These are phyloP conservation scores for Nephrocerus scutellatus DNA, from an alignment of 2,888 invertebrate genomes.

Conservation along the genomic window DNA sequence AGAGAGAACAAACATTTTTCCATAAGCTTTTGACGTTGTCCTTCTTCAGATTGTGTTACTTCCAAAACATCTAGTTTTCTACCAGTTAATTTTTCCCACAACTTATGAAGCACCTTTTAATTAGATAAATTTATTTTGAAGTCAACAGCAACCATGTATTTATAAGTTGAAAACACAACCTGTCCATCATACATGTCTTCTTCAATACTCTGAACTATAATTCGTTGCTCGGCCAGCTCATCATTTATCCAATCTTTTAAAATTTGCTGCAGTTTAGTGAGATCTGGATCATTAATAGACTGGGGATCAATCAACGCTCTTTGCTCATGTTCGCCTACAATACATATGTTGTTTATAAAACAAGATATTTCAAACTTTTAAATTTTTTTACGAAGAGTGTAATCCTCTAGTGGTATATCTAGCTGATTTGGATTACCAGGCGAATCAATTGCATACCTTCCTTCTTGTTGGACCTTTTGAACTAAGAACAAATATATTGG, in stretches of 20 bases:
- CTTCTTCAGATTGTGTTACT: constrained; percentile 96
- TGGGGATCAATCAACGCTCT: constrained; percentile 89
- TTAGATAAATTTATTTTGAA: too few species aligned
- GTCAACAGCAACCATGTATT: too few species aligned
- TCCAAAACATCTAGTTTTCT: constrained; percentile 93
- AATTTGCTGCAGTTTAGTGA: constrained; percentile 75
- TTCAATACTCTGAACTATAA: constrained; percentile 92
- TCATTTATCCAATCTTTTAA: constrained; percentile 98
- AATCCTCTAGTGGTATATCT: constrained; percentile 88
- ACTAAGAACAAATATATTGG: constrained; percentile 53
- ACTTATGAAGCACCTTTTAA: constrained; percentile 67
- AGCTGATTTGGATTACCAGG: constrained; percentile 86
- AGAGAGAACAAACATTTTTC: too few species aligned
- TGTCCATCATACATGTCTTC: constrained; percentile 98
- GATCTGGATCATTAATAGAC: constrained; percentile 78
- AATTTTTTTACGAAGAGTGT: constrained; percentile 63
- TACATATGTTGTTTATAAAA: background rate
- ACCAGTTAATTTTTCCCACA: constrained; percentile 76
- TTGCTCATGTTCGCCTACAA: constrained; percentile 89
- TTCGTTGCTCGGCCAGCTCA: constrained; percentile 90
- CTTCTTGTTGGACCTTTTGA: constrained; percentile 91
- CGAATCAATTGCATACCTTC: constrained; percentile 92
- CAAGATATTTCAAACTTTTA: background rate
- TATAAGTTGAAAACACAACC: too few species aligned
- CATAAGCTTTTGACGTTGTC: constrained; percentile 95